Percentiles rank a stretch among this genome's conserved stretches.
These are phyloP conservation scores for Parnassius apollo DNA, from an alignment of 2,888 invertebrate genomes.

Conservation along the genomic window DNA sequence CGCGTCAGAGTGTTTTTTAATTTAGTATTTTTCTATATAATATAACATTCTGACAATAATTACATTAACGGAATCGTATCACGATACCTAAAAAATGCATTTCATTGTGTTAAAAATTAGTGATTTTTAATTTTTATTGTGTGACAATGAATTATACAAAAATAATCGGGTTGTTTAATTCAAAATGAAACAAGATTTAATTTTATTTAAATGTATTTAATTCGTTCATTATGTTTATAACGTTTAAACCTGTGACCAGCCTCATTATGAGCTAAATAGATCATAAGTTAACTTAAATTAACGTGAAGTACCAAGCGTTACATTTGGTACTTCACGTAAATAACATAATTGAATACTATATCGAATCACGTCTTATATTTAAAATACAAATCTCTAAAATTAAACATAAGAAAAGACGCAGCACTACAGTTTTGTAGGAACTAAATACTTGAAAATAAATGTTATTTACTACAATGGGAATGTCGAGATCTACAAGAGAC, in stretches of 20 bases:
- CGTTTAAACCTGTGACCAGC: constrained; percentile 26
- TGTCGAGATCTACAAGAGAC: constrained; percentile 67
- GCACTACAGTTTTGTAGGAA: constrained; percentile 45
- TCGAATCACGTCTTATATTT: not conserved
- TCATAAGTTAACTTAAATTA: constrained; percentile 12
- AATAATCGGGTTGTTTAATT: no score
- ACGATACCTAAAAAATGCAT: no score
- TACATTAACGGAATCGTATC: no score
- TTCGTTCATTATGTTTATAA: constrained; percentile 30
- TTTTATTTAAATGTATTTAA: constrained; percentile 35
- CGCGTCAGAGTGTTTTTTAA: no score
- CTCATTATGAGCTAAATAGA: constrained; percentile 30
- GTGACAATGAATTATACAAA: no score
- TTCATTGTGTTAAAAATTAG: no score
- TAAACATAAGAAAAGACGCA: constrained; percentile 43
- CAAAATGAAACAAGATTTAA: constrained; percentile 25
- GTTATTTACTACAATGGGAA: constrained; percentile 60
- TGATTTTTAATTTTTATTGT: no score
- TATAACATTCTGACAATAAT: no score
- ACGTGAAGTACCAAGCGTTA: not conserved
- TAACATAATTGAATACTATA: constrained; percentile 17
- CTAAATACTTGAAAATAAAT: constrained; percentile 45
- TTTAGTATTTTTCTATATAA: no score
- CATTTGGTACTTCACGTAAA: constrained; percentile 13
- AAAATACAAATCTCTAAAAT: constrained; percentile 30